phyloP scores from a whole-genome alignment of 1,140 invertebrate species.

The Ylistrum balloti region DNA sequence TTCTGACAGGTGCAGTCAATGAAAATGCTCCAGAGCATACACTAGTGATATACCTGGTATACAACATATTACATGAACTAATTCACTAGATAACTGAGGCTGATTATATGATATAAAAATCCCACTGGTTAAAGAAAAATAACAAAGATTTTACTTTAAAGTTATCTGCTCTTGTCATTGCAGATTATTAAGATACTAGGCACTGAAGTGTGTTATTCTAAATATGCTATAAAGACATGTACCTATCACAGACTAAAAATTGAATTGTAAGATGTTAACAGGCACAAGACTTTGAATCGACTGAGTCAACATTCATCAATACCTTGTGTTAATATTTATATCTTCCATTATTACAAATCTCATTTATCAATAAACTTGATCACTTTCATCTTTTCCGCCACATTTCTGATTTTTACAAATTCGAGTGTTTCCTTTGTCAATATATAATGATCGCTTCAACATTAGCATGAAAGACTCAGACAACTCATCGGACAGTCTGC shows the following conservation, averaged over 20 bases:
- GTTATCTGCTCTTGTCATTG: background rate
- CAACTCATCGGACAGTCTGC: background rate
- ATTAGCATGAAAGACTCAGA: background rate
- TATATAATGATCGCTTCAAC: background rate
- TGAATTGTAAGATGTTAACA: background rate
- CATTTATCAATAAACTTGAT: conserved; percentile 24
- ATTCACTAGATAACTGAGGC: too few species aligned
- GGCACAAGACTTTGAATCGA: background rate
- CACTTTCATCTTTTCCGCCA: background rate
- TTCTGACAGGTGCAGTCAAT: too few species aligned
- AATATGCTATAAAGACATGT: background rate
- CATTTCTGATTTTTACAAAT: background rate
- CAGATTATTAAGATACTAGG: background rate
- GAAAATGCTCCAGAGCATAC: too few species aligned
- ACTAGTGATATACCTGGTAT: too few species aligned
- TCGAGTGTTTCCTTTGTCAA: conserved; percentile 26
- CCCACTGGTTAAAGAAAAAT: too few species aligned
- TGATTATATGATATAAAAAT: too few species aligned
- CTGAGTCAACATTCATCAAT: conserved; percentile 1
- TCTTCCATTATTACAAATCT: conserved; percentile 19
- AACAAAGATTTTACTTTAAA: background rate
- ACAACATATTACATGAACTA: too few species aligned
- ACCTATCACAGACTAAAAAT: background rate
- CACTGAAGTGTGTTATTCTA: background rate
- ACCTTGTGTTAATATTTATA: conserved; percentile 15